Evolutionary conservation across 2,797 vertebrate species (phyloP).

Genomic region (Bothrops alternatus): DNA sequence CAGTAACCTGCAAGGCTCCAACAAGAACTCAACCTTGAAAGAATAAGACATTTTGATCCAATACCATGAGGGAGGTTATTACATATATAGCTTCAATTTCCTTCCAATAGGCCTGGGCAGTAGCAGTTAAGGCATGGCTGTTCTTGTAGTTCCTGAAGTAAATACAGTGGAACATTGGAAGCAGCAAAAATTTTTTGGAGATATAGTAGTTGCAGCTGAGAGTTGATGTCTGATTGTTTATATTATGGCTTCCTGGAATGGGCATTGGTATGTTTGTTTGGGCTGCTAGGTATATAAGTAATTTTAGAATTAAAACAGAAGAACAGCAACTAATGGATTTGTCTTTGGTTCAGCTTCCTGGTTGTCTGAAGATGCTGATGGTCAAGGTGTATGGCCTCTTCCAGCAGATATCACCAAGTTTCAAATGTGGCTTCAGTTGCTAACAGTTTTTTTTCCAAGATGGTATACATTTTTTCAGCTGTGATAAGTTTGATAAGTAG

Average conservation of each 20-base stretch:
- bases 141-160: background rate
- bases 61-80: background rate
- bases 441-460: background rate
- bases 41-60: background rate
- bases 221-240: background rate
- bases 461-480: background rate
- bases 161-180: background rate
- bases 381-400: background rate
- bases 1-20: background rate
- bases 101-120: background rate
- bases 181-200: background rate
- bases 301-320: background rate
- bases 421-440: no score
- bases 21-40: background rate
- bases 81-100: background rate
- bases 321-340: background rate
- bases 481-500: background rate
- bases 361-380: background rate
- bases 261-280: background rate
- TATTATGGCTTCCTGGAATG: background rate
- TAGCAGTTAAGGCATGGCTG: background rate
- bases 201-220: background rate
- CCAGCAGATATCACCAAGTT: background rate
- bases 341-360: background rate
- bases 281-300: background rate